A percentile compares a stretch with the other conserved stretches of the same genome.
Evolutionary conservation across 1,140 invertebrate genomes (phyloP).

Genomic region (Scaptomyza graminum): DNA sequence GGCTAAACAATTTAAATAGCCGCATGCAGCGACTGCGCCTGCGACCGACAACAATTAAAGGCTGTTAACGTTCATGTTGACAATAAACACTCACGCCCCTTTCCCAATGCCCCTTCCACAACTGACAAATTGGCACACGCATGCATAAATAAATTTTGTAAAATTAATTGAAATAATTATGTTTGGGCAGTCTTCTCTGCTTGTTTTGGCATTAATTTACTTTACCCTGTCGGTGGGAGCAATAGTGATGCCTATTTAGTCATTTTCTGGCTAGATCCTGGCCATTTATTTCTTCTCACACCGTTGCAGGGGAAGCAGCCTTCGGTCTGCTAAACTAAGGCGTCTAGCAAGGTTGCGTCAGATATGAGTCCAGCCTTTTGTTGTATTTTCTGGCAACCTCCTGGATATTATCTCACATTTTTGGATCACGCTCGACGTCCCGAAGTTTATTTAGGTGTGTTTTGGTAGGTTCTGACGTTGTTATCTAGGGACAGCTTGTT

Average conservation of each 20-base stretch:
- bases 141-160: slow-evolving; percentile 57
- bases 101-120: slow-evolving; percentile 4
- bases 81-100: slow-evolving; percentile 36
- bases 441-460: too few species aligned
- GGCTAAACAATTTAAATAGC: too few species aligned
- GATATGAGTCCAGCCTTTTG: too few species aligned
- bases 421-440: too few species aligned
- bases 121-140: slow-evolving; percentile 10
- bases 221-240: slow-evolving; percentile 3
- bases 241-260: not conserved
- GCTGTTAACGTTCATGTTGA: slow-evolving; percentile 55
- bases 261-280: not conserved
- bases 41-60: slow-evolving; percentile 39
- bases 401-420: too few species aligned
- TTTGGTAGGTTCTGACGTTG: too few species aligned
- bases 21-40: not conserved
- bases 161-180: slow-evolving; percentile 57
- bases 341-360: too few species aligned
- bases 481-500: too few species aligned
- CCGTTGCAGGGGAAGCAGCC: too few species aligned
- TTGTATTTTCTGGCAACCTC: too few species aligned
- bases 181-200: slow-evolving; percentile 4
- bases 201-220: not conserved
- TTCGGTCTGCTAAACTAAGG: too few species aligned
- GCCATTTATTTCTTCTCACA: too few species aligned